Conservation (phyloP, 2,113 vertebrate species). For the Caloenas nicobarica region DNA sequence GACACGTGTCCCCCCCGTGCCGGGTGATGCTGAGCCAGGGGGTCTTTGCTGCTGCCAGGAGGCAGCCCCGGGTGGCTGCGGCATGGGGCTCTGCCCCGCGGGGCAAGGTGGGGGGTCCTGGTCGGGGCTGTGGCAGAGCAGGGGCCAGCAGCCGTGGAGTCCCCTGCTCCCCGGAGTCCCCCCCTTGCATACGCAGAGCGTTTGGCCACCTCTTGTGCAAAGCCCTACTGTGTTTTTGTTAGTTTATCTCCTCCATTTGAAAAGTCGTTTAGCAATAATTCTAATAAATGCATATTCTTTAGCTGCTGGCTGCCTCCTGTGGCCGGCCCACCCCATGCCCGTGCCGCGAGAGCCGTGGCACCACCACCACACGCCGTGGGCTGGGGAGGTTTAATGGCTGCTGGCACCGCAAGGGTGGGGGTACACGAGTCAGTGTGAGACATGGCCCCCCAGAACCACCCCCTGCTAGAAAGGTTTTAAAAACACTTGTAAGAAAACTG, state of each 20-base stretch:
- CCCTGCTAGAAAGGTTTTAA: neutral
- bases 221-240: constrained; percentile 64
- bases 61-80: neutral
- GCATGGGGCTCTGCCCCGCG: neutral
- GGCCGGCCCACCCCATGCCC: rapidly evolving
- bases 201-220: constrained; percentile 18
- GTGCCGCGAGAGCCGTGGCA: rapidly evolving
- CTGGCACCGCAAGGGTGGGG: constrained; percentile 24
- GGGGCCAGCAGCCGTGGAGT: no score
- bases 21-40: neutral
- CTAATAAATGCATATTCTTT: constrained; percentile 67
- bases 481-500: constrained; percentile 23
- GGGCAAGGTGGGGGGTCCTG: neutral
- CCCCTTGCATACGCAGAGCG: rapidly evolving
- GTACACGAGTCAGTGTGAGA: neutral
- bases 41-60: neutral
- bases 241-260: constrained; percentile 49
- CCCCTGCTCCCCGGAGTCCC: neutral
- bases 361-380: neutral
- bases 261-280: constrained; percentile 70
- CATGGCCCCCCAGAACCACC: neutral
- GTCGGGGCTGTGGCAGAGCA: neutral
- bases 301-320: neutral
- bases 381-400: constrained; percentile 69
- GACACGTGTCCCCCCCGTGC: rapidly evolving